Base-by-base conservation (phyloP, 2,113 vertebrate genomes). In the Hymenochirus boettgeri region DNA sequence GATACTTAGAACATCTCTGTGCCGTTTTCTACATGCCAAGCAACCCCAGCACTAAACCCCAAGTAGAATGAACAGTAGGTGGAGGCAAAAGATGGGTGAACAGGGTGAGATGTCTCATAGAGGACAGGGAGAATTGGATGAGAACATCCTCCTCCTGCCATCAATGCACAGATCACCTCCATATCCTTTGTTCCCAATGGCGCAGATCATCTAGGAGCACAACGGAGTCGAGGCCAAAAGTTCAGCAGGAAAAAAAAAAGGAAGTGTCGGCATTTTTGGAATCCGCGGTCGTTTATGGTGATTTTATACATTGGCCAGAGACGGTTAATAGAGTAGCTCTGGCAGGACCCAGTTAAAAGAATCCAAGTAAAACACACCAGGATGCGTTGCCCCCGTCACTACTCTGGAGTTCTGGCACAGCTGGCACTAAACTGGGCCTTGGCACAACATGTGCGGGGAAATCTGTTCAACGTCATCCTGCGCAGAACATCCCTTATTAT, bases 391-490 rank as follows among this genome's bases (percentile, higher is more conserved):
- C 51, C 51, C 21, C 51, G 26, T 54, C 35, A 45, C 54, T 35
- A 3, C 12, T 12, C 7, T 7, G 33, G 33, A 35, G 27, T 23
- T 31, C 31, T 19, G 21, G 11, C 35, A 4, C n/a, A 23, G 33
- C 47, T n/a, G 17, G 51, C 24, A 55, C 23, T 29, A n/a, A n/a
- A n/a, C n/a, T n/a, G n/a, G n/a, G 51, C 53, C 62, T 29, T 45
- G 61, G 51, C 50, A 46, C 9, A 8, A n/a, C n/a, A 5, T 17
- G 15, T 3, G 3, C 7, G 4, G 46, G 50, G 22, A 63, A 42
- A 18, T 25, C 61, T 62, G 60, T 31, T 48, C 58, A 48, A 11
- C 31, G 58, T 61, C 58, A 31, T 9, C 7, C 5, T 13, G 6
- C 57, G 26, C 6, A 8, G 46, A 10, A 48, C 19, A 21, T 48